These are phyloP conservation scores for Acyrthosiphon pisum DNA, from an alignment of 1,140 invertebrate species.

Conservation along the genomic window DNA sequence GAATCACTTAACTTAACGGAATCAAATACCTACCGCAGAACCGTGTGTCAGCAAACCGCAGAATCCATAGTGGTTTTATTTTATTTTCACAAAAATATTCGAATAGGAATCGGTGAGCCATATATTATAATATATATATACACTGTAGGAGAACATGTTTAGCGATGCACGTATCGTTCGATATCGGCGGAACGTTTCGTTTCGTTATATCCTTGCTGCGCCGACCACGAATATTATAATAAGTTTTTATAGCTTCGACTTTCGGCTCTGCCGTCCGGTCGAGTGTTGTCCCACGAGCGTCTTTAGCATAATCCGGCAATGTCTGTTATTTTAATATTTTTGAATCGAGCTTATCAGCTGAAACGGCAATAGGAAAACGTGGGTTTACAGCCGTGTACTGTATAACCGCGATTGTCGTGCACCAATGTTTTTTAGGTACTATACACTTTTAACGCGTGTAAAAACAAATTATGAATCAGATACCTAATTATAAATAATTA, in stretches of 20 bases:
- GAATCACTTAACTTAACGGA: not conserved
- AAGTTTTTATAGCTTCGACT: constrained; percentile 7
- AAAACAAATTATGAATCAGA: too few species aligned
- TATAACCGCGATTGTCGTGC: not conserved
- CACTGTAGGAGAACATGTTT: not conserved
- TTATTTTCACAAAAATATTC: not conserved
- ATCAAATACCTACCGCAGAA: not conserved
- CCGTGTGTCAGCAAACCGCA: not conserved
- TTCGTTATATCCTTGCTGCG: not conserved
- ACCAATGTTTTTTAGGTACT: not conserved
- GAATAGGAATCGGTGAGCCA: not conserved
- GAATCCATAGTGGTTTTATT: not conserved
- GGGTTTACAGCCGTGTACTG: too few species aligned
- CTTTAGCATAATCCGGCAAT: constrained; percentile 21
- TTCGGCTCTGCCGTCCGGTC: not conserved
- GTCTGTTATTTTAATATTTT: not conserved
- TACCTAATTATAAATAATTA: not conserved
- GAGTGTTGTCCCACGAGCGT: not conserved
- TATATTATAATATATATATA: too few species aligned
- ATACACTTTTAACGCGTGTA: not conserved
- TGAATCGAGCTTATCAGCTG: not conserved
- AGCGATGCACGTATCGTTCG: not conserved
- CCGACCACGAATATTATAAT: not conserved
- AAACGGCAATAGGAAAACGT: not conserved
- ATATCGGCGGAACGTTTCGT: not conserved